Evolutionary conservation across 2,113 vertebrate species (phyloP).

Genomic region (Spea bombifrons): DNA sequence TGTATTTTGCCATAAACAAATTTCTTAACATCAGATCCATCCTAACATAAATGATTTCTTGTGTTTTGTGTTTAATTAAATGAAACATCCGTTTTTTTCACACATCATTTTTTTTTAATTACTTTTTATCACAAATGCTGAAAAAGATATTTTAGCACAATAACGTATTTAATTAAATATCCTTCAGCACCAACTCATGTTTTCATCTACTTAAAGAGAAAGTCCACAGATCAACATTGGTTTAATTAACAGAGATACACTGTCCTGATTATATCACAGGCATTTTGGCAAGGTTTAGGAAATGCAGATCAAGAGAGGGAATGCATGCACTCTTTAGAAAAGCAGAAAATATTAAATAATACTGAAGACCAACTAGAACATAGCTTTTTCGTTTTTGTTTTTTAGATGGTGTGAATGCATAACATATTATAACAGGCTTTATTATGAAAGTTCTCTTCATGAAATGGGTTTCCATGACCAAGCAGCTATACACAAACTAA

Average conservation of each 20-base stretch:
- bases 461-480: no score
- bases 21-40: neutral
- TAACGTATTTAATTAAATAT: conserved; percentile 32
- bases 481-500: no score
- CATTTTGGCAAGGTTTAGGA: neutral
- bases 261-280: conserved; percentile 28
- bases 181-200: conserved; percentile 1
- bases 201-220: conserved; percentile 20
- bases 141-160: conserved; percentile 22
- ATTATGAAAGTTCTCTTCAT: no score
- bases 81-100: neutral
- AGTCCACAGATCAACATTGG: neutral
- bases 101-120: conserved; percentile 26
- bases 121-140: conserved; percentile 6
- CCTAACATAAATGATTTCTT: neutral
- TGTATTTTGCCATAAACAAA: neutral
- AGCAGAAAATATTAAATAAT: no score
- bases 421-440: no score
- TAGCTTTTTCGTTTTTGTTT: no score
- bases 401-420: no score
- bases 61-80: neutral
- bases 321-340: no score
- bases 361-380: no score
- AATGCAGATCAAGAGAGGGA: no score
- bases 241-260: conserved; percentile 29